A percentile compares a stretch with the other conserved stretches of the same genome.
phyloP scores from a whole-genome alignment of 2,113 vertebrate species.

The Psophia crepitans region DNA sequence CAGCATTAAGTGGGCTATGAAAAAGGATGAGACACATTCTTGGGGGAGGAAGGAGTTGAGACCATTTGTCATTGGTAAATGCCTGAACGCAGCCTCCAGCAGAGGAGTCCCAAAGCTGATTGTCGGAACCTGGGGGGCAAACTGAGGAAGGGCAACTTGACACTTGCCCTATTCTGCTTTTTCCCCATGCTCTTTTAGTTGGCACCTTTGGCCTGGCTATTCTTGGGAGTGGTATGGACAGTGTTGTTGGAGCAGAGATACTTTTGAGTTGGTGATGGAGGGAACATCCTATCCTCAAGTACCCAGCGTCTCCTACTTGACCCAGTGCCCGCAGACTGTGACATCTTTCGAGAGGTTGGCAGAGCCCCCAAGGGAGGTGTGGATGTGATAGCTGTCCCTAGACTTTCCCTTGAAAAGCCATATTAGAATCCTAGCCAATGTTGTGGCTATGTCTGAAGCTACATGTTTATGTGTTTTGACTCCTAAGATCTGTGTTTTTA shows the following conservation, averaged over 20 bases:
- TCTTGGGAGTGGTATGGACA: neutral
- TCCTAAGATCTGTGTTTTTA: neutral
- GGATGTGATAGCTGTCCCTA: neutral
- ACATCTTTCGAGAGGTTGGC: neutral
- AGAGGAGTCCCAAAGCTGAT: neutral
- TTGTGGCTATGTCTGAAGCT: conserved; percentile 4
- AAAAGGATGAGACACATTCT: neutral
- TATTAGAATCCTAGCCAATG: neutral
- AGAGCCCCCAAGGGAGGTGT: neutral
- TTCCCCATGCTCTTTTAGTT: accelerated
- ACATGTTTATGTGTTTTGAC: conserved; percentile 12
- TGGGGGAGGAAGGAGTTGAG: neutral
- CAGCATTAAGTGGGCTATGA: neutral
- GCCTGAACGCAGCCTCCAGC: neutral
- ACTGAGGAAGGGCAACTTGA: neutral
- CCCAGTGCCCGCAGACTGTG: neutral
- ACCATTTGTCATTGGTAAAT: neutral
- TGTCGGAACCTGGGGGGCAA: neutral
- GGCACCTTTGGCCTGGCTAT: neutral
- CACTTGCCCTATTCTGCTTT: neutral
- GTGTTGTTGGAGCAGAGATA: neutral
- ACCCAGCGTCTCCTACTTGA: neutral
- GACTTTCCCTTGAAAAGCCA: neutral
- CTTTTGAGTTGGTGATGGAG: neutral
- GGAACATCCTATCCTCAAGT: neutral